Percentiles rank a stretch among this genome's conserved stretches.
These are phyloP conservation scores for Rousettus leschenaultii DNA, from an alignment of 2,113 vertebrate genomes.

Conservation along the genomic window DNA sequence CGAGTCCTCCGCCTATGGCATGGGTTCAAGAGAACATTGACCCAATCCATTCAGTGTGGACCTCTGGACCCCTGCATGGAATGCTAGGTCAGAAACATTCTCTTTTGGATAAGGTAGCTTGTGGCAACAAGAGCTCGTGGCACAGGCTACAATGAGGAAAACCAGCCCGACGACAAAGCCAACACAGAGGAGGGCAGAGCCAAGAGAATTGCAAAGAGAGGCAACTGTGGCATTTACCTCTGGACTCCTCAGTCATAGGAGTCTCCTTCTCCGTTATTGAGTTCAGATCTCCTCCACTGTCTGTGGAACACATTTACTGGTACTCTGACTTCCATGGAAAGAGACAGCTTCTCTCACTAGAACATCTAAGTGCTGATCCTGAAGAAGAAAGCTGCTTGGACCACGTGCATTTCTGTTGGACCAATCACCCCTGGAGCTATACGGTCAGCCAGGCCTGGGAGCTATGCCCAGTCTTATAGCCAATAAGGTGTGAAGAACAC, in stretches of 20 bases:
- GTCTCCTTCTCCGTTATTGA: not conserved
- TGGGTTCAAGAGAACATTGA: not conserved
- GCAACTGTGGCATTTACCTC: not conserved
- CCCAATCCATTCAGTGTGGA: not conserved
- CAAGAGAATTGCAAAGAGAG: not conserved
- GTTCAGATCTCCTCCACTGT: not conserved
- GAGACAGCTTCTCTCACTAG: not conserved
- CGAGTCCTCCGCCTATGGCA: not conserved
- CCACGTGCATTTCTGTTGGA: not conserved
- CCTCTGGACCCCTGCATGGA: slow-evolving; percentile 12
- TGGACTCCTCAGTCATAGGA: not conserved
- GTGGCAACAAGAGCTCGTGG: not conserved
- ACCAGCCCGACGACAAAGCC: not conserved
- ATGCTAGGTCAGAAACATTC: slow-evolving; percentile 4
- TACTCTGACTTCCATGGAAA: not conserved
- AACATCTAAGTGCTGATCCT: not conserved
- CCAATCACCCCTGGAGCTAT: not conserved
- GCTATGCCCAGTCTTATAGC: not conserved
- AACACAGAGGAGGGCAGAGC: not conserved
- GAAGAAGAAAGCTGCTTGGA: not conserved
- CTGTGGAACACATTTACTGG: not conserved
- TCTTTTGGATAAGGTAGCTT: not conserved
- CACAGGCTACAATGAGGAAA: not conserved
- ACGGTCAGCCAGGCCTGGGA: not conserved
- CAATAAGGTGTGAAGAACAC: not conserved